Base-by-base conservation (phyloP, 2,888 invertebrate species). In the Zhuqinia jingwanae region DNA sequence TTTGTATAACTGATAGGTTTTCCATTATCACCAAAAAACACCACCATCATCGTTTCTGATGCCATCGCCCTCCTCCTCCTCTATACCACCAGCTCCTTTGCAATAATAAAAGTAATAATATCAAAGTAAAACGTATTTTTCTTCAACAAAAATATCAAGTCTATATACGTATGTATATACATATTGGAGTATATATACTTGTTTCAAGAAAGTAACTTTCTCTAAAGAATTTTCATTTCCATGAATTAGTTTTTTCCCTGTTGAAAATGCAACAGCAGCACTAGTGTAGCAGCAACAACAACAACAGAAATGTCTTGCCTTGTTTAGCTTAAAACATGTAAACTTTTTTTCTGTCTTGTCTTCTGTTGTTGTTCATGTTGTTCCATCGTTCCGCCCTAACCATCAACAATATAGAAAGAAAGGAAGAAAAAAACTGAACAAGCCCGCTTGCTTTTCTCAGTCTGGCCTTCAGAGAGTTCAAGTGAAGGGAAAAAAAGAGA, bases 221-320 rank as follows among this genome's bases (percentile, higher is more conserved):
- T 63, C 83, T 17, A 84, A 84, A 84, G 84, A 84, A 84, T 84
- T 84, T 84, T 84, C 84, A 84, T 84, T 84, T 84, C 68, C 83
- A 63, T 77, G 77, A 77, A 77, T 83, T 82, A 82, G 60, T 83
- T 79, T n/a, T n/a, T 83, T 45, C 50, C 60, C 83, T 60, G 20
- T 42, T 63, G 73, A 82, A 73, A 77, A 84, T 77, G 47, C 65
- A 84, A 83, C n/a, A n/a, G n/a, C n/a, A n/a, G n/a, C n/a, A n/a
- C n/a, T n/a, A n/a, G n/a, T n/a, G n/a, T n/a, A n/a, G n/a, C n/a
- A n/a, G n/a, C n/a, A n/a, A n/a, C n/a, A n/a, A n/a, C 83, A 76
- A 56, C 63, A 65, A 75, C 53, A 58, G 58, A 77, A 77, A 45
- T 75, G 76, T 83, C 83, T 45, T 76, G 36, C 30, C 53, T 53